Evolutionary conservation across 2,113 vertebrate genomes (phyloP).

Genomic region (Pseudopodoces humilis): DNA sequence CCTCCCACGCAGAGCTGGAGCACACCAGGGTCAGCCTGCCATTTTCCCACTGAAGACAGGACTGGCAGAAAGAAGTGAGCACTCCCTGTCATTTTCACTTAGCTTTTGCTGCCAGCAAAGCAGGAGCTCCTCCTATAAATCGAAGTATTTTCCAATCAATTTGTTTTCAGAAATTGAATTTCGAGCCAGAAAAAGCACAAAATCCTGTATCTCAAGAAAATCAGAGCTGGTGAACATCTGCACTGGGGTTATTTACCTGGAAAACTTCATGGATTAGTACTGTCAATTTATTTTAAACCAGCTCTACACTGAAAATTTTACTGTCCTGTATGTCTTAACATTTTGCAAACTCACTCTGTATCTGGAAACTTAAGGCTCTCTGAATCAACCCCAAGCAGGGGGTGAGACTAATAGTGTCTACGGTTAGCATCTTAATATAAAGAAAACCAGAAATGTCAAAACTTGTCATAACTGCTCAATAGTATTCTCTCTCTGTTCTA

Average conservation of each 20-base stretch:
- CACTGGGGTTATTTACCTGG: background rate
- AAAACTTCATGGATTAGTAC: background rate
- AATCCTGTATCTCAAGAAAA: background rate
- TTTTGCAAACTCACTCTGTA: background rate
- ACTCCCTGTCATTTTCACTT: background rate
- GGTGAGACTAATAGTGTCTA: background rate
- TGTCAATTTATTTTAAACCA: background rate
- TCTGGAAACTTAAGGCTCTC: background rate
- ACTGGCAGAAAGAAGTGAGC: background rate
- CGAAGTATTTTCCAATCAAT: background rate
- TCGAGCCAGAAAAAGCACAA: background rate
- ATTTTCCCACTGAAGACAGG: background rate
- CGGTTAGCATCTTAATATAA: background rate
- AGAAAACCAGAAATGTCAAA: constrained; percentile 9
- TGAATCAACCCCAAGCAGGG: background rate
- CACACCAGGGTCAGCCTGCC: background rate
- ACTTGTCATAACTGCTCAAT: background rate
- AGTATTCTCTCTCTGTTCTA: background rate
- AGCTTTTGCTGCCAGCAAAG: background rate
- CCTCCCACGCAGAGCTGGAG: accelerated
- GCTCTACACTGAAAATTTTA: background rate
- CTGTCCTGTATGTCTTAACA: background rate
- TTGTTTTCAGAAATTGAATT: background rate
- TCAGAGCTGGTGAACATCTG: background rate
- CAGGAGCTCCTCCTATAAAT: background rate